phyloP scores from a whole-genome alignment of 2,888 invertebrate genomes.

The Macrosoma leucophasiata region DNA sequence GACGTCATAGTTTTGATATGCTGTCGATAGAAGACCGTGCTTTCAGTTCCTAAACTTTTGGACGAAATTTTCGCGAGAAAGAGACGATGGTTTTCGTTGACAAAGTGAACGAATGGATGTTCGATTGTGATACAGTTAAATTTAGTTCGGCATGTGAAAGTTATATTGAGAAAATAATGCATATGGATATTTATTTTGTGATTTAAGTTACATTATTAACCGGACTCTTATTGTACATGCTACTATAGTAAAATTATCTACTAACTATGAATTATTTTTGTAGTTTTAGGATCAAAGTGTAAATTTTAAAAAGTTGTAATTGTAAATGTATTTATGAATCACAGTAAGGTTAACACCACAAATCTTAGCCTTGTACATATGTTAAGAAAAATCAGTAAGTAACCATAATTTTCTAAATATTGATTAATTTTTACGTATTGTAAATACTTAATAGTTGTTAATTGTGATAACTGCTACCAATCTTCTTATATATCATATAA shows the following conservation, averaged over 20 bases:
- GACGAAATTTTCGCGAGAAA: conserved; percentile 40
- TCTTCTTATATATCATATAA: conserved; percentile 8
- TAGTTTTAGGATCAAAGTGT: conserved; percentile 66
- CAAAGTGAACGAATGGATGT: conserved; percentile 31
- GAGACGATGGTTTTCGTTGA: conserved; percentile 34
- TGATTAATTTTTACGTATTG: conserved; percentile 55
- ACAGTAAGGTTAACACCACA: conserved; percentile 75
- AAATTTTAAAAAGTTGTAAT: conserved; percentile 62
- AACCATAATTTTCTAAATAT: conserved; percentile 55
- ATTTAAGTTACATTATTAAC: conserved; percentile 34
- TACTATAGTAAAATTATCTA: conserved; percentile 53
- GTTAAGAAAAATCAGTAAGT: conserved; percentile 57
- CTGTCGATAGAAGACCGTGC: conserved; percentile 73
- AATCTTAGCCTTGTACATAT: conserved; percentile 68
- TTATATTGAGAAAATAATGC: conserved; percentile 24
- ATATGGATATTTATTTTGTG: conserved; percentile 34
- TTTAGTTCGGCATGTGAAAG: conserved; percentile 34
- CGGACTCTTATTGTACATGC: conserved; percentile 55
- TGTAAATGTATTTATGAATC: conserved; percentile 71
- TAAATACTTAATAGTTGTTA: conserved; percentile 54
- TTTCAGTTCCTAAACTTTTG: conserved; percentile 71
- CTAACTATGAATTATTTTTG: conserved; percentile 45
- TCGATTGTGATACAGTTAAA: conserved; percentile 36
- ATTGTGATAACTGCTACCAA: conserved; percentile 15
- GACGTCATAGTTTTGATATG: conserved; percentile 78